These are phyloP conservation scores for Apotomis turbidana DNA, from an alignment of 2,888 invertebrate species.

Conservation along the genomic window DNA sequence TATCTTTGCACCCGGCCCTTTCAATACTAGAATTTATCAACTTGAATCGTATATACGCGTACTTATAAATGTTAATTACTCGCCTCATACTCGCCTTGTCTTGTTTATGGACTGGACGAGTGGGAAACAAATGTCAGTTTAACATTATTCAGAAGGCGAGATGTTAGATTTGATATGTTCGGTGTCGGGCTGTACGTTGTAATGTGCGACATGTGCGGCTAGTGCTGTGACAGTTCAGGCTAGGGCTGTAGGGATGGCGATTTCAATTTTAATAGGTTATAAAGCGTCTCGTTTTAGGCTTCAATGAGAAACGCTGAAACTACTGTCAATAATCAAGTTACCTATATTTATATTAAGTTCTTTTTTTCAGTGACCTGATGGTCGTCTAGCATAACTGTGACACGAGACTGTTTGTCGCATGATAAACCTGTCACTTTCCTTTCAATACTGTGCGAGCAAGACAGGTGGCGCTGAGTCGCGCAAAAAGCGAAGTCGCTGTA, in stretches of 20 bases:
- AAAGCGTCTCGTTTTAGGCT: no score
- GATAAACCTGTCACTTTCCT: no score
- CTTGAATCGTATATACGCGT: background rate
- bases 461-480: no score
- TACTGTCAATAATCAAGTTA: no score
- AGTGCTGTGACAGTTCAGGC: background rate
- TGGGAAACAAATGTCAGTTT: constrained; percentile 30
- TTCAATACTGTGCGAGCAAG: no score
- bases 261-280: background rate
- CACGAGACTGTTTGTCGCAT: no score
- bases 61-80: constrained; percentile 35
- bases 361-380: no score
- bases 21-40: constrained; percentile 13
- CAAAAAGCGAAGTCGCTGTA: no score
- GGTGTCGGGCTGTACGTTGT: background rate
- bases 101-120: constrained; percentile 57
- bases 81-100: constrained; percentile 72
- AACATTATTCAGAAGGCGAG: constrained; percentile 14
- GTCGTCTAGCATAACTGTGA: no score
- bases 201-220: constrained; percentile 13
- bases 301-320: no score
- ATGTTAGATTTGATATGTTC: constrained; percentile 29
- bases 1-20: constrained; percentile 21
- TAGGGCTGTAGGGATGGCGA: background rate
- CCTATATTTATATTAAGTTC: no score